Evolutionary conservation across 2,797 vertebrate species (phyloP), one percentile per base, ranked within the genome.

Genomic region (Xiphorhynchus erythropygius): DNA sequence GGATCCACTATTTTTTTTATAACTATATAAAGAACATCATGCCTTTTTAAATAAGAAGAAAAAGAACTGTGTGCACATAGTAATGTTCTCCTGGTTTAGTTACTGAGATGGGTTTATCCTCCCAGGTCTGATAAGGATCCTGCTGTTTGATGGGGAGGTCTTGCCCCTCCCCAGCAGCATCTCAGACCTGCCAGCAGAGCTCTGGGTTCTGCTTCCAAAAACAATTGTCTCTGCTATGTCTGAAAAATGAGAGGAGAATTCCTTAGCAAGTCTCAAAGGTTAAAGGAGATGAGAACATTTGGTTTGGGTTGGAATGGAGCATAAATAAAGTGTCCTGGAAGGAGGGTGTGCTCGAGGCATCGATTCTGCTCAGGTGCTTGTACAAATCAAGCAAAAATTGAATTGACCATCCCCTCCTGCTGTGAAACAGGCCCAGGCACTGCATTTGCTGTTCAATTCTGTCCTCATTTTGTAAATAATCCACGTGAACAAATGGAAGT

Each of bases 31-130:
- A 67, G 50, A 47, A 35, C 35, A 37, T 37, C 42, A 18, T 32
- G 15, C 47, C 39, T 77, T 77, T 82, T 85, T 60, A n/a, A 83
- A 75, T 56, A 24, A 41, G 19, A 28, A 71, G 56, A n/a, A 49
- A 56, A 65, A 50, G 27, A 62, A 41, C 50, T 81, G 4, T 0
- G 0, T 47, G 21, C 24, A 11, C 27, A 10, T 14, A 33, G 24
- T 18, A 10, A 69, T 67, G 44, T 69, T 89, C 59, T 22, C 2
- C 42, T 57, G 89, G 89, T n/a, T 76, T 7, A 64, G 30, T 27
- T 52, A 19, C 5, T 9, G 16, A 60, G 41, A 22, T 67, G 18
- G 53, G 75, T 86, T 59, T 60, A 12, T 55, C 27, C 19, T 68
- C 84, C 84, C 23, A 57, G 14, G 32, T 39, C 70, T 46, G 33